Conservation (phyloP, 2,113 vertebrate species). For the Percina caprodes region DNA sequence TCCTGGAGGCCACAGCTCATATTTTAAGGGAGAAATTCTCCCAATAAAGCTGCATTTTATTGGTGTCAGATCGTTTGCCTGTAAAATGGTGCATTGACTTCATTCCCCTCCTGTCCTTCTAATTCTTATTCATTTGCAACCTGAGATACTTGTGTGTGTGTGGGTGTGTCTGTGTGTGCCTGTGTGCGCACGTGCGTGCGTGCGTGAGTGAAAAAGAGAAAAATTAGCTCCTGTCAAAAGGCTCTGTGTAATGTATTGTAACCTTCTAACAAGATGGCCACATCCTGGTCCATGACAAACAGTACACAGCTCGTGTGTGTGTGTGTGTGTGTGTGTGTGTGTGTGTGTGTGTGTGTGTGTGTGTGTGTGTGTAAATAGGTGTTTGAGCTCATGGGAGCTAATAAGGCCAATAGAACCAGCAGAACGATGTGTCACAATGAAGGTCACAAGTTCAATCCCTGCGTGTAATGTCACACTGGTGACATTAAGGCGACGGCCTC, state of each 20-base stretch:
- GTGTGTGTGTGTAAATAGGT: constrained; percentile 18
- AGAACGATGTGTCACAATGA: constrained; percentile 63
- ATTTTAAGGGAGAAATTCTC: constrained; percentile 69
- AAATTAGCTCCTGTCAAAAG: constrained; percentile 50
- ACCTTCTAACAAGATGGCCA: constrained; percentile 57
- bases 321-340: neutral
- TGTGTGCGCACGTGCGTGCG: constrained; percentile 3
- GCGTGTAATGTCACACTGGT: constrained; percentile 66
- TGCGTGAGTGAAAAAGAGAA: constrained; percentile 12
- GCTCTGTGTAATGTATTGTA: constrained; percentile 46
- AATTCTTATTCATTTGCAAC: constrained; percentile 61
- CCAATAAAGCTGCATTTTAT: constrained; percentile 73
- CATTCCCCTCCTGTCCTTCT: constrained; percentile 55
- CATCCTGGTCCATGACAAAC: constrained; percentile 49
- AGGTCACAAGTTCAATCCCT: constrained; percentile 71
- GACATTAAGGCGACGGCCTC: constrained; percentile 66
- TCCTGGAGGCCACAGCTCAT: constrained; percentile 65
- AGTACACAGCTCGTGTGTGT: constrained; percentile 10
- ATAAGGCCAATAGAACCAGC: constrained; percentile 64
- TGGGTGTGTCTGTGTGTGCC: neutral
- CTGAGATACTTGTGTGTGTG: constrained; percentile 13
- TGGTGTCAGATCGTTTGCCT: constrained; percentile 69
- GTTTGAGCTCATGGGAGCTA: constrained; percentile 62
- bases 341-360: constrained; percentile 12
- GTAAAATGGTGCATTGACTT: constrained; percentile 77